These are phyloP conservation scores for Characodon lateralis DNA, from an alignment of 2,797 vertebrate species.

Conservation along the genomic window DNA sequence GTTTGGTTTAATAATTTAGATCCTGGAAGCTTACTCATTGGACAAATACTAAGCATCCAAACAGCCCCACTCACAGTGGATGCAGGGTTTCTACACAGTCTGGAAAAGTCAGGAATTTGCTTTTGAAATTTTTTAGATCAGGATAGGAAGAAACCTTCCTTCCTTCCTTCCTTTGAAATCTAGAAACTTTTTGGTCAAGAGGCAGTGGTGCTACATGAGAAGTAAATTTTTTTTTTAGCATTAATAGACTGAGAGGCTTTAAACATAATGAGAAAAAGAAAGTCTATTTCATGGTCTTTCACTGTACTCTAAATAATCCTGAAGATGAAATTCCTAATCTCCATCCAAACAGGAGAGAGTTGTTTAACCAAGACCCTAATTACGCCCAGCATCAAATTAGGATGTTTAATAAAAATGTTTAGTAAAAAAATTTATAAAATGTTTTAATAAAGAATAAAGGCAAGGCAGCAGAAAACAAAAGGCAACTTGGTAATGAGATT, in stretches of 20 bases:
- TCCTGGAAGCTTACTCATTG: constrained; percentile 40
- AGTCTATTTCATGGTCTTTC: constrained; percentile 78
- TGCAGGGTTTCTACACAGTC: neutral
- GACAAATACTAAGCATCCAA: constrained; percentile 37
- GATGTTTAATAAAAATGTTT: constrained; percentile 74
- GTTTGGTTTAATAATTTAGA: constrained; percentile 62
- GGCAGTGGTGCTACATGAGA: constrained; percentile 61
- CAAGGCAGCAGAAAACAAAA: constrained; percentile 79
- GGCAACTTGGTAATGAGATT: constrained; percentile 82
- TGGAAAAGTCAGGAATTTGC: neutral
- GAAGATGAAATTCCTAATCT: constrained; percentile 83
- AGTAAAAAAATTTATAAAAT: constrained; percentile 54
- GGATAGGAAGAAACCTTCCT: neutral
- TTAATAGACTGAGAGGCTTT: constrained; percentile 80
- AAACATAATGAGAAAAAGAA: constrained; percentile 75
- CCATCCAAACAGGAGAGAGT: constrained; percentile 76
- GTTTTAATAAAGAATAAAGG: constrained; percentile 83
- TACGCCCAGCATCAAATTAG: constrained; percentile 78
- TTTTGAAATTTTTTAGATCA: neutral
- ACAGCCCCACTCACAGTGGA: constrained; percentile 57
- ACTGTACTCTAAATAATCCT: constrained; percentile 79
- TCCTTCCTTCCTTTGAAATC: neutral
- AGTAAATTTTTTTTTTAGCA: constrained; percentile 78
- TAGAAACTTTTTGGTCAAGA: constrained; percentile 68
- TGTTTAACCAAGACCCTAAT: constrained; percentile 78